Conservation (phyloP, 2,113 vertebrate species). For the Hassar affinis region DNA sequence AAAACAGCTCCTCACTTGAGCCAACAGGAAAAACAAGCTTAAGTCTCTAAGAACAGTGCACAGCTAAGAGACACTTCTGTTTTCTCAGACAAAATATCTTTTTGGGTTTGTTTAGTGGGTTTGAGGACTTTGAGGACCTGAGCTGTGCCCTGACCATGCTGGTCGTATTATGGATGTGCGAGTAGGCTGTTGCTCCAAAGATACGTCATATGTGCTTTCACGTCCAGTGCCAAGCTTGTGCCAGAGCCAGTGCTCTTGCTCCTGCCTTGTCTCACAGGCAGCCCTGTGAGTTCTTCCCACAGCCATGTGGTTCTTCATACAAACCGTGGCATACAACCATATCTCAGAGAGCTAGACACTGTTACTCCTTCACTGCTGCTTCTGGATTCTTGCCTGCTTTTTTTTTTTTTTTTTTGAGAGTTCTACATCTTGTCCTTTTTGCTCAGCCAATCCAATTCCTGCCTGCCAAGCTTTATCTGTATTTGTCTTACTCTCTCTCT, state of each 20-base stretch:
- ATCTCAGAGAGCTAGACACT: constrained; percentile 22
- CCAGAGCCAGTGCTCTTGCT: constrained; percentile 60
- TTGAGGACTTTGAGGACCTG: not conserved
- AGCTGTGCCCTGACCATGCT: not conserved
- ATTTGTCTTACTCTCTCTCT: constrained; percentile 5
- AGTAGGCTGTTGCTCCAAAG: constrained; percentile 63
- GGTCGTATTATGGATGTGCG: constrained; percentile 4
- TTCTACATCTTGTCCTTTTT: constrained; percentile 44
- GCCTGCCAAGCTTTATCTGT: constrained; percentile 37
- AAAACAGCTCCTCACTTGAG: not conserved
- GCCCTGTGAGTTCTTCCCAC: constrained; percentile 79
- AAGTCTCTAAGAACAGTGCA: not conserved
- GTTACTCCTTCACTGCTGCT: constrained; percentile 17
- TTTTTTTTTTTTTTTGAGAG: not conserved
- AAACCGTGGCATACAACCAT: constrained; percentile 77
- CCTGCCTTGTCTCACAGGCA: constrained; percentile 79
- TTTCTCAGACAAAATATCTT: not conserved
- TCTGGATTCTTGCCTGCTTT: constrained; percentile 15
- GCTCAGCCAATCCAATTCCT: constrained; percentile 5
- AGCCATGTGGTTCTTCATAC: constrained; percentile 78
- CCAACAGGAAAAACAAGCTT: not conserved
- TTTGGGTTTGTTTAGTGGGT: not conserved
- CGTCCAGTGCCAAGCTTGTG: constrained; percentile 80
- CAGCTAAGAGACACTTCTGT: not conserved
- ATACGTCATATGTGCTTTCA: constrained; percentile 72